Percentiles rank a stretch among this genome's conserved stretches.
Evolutionary conservation across 2,113 vertebrate genomes (phyloP).

Genomic region (Syngnathus typhle): DNA sequence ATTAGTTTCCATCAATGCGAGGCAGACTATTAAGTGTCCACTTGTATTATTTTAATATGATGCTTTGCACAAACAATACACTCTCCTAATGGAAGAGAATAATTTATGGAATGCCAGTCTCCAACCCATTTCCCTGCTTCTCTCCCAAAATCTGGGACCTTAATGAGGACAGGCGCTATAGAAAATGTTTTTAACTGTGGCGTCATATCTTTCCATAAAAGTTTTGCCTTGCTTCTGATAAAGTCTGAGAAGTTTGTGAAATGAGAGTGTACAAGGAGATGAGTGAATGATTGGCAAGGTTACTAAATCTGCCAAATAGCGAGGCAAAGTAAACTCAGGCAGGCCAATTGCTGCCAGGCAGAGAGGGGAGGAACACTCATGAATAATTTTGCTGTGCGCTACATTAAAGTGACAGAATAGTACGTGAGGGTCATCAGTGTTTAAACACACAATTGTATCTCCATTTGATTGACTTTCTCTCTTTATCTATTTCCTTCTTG

Average conservation of each 20-base stretch:
- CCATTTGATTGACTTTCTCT: constrained; percentile 12
- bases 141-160: too few relatives aligned
- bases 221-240: not conserved
- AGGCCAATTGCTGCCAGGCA: constrained; percentile 4
- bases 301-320: constrained; percentile 26
- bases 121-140: too few relatives aligned
- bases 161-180: too few relatives aligned
- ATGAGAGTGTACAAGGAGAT: not conserved
- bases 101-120: too few relatives aligned
- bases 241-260: not conserved
- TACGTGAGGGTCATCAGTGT: constrained; percentile 17
- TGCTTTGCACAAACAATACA: not conserved
- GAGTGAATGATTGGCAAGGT: constrained; percentile 23
- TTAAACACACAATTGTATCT: constrained; percentile 12
- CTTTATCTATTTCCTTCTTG: not conserved
- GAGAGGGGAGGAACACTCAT: constrained; percentile 25
- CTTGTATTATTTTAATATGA: not conserved
- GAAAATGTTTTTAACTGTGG: too few relatives aligned
- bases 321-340: constrained; percentile 17
- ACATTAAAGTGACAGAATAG: constrained; percentile 27
- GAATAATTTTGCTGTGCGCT: constrained; percentile 32
- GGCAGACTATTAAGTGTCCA: constrained; percentile 1
- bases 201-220: too few relatives aligned
- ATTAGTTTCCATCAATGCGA: constrained; percentile 3
- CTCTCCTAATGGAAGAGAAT: not conserved